Base-by-base conservation (phyloP, 2,113 vertebrate genomes). In the Spermophilus dauricus region DNA sequence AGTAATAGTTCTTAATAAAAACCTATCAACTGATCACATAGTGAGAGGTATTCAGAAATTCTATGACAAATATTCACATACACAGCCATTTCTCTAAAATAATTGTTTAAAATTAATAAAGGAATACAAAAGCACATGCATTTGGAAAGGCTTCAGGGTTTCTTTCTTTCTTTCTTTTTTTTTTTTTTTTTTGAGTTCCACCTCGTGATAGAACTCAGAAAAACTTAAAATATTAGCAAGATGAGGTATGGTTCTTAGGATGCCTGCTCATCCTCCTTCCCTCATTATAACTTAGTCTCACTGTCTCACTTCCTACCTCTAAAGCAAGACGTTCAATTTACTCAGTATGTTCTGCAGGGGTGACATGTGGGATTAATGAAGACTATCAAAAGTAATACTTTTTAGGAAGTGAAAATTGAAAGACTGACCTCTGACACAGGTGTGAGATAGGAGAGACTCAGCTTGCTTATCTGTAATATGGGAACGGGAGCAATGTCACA, bases 81-180 rank as follows among this genome's bases (percentile, higher is more conserved):
- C 13, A 26, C 88, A 94, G 18, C 8, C 53, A 69, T 22, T 5
- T 78, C 34, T 89, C 34, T 78, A 56, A 77, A 32, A 70, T 65
- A 51, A 95, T 69, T 96, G 14, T 91, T 90, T 85, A 78, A 85
- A 92, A 91, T 84, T 89, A 58, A 93, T 70, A 94, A 75, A 72
- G 24, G 39, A 61, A 34, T 81, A 26, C 4, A 76, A 76, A 80
- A 73, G 7, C 37, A 8, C 28, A 91, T 75, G 12, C 8, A 61
- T 72, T 90, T 84, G n/a, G 56, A 45, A 89, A 81, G 10, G 2
- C 61, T 77, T 82, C 28, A 37, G 82, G 53, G 7, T n/a, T 69
- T 58, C 12, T 83, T 45, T 86, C 3, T 51, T 51, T 51, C 4
- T 51, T 51, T 11, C 7, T 9, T 13, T 51, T 51, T 51, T 73